These are phyloP conservation scores for Xenopus borealis DNA, from an alignment of 2,113 vertebrate species.

Conservation along the genomic window DNA sequence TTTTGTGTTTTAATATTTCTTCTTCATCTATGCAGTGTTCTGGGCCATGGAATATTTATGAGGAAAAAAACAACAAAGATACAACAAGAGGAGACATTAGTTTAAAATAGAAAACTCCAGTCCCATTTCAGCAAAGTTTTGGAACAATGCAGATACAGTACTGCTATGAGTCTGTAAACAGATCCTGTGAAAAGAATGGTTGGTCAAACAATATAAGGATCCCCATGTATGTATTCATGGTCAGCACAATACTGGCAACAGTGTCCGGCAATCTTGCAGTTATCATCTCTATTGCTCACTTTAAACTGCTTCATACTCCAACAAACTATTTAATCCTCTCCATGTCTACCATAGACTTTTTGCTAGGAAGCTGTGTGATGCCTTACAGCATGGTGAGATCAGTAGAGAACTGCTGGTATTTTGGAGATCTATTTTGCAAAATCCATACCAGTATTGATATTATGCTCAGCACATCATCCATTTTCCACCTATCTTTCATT, in stretches of 20 bases:
- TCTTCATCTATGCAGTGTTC: conserved; percentile 47
- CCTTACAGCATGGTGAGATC: conserved; percentile 78
- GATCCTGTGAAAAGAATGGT: conserved; percentile 63
- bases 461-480: conserved; percentile 71
- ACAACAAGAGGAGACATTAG: conserved; percentile 32
- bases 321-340: conserved; percentile 77
- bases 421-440: conserved; percentile 75
- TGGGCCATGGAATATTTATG: not conserved
- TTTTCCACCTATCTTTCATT: conserved; percentile 79
- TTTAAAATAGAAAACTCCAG: not conserved
- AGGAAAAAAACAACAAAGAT: conserved; percentile 2
- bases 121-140: not conserved
- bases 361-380: conserved; percentile 74
- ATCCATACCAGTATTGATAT: conserved; percentile 70
- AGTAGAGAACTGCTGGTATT: conserved; percentile 76
- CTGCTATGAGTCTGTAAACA: conserved; percentile 65
- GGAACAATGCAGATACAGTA: conserved; percentile 52
- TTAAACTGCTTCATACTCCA: conserved; percentile 70
- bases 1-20: not conserved
- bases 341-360: conserved; percentile 70
- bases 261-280: conserved; percentile 73
- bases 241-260: conserved; percentile 65
- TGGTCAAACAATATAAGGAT: conserved; percentile 58
- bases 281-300: conserved; percentile 70
- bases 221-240: conserved; percentile 67